These are phyloP conservation scores for Tribolium freemani DNA, from an alignment of 2,888 invertebrate genomes.

Conservation along the genomic window DNA sequence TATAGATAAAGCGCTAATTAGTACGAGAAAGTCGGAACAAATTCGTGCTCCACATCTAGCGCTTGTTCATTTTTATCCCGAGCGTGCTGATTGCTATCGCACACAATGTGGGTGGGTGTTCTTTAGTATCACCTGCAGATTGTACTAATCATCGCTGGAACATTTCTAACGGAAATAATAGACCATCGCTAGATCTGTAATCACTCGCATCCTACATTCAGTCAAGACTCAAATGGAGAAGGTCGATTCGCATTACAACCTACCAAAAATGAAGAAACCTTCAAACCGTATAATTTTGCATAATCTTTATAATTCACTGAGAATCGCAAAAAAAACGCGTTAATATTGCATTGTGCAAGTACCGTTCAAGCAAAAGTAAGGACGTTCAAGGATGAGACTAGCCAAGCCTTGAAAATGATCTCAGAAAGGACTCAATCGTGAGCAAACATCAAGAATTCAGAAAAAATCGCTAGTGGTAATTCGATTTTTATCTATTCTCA, in stretches of 20 bases:
- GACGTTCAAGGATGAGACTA: conserved; percentile 31
- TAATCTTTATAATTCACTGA: conserved; percentile 11
- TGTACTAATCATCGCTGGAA: conserved; percentile 31
- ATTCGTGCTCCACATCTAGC: conserved; percentile 21
- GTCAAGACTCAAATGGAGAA: conserved; percentile 9
- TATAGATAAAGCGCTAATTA: conserved; percentile 34
- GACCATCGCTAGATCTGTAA: conserved; percentile 8
- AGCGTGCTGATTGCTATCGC: conserved; percentile 27
- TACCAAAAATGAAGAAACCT: conserved; percentile 35
- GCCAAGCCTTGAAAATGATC: conserved; percentile 33
- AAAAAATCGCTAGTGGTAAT: conserved; percentile 1
- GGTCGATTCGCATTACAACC: conserved; percentile 14
- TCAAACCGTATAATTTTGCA: conserved; percentile 38
- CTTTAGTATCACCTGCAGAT: conserved; percentile 28
- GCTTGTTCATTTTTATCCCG: conserved; percentile 32
- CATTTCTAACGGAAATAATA: conserved; percentile 31
- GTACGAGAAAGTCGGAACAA: conserved; percentile 33
- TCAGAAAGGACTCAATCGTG: conserved; percentile 26
- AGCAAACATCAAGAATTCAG: neutral
- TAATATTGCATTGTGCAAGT: conserved; percentile 30
- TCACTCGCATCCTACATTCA: neutral
- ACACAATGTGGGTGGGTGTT: conserved; percentile 39
- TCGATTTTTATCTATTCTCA: conserved; percentile 14
- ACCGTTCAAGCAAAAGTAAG: conserved; percentile 39
- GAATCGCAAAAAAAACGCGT: conserved; percentile 14